phyloP scores from a whole-genome alignment of 92 coral and sea anemone genomes.

The Anthopleura xanthogrammica region DNA sequence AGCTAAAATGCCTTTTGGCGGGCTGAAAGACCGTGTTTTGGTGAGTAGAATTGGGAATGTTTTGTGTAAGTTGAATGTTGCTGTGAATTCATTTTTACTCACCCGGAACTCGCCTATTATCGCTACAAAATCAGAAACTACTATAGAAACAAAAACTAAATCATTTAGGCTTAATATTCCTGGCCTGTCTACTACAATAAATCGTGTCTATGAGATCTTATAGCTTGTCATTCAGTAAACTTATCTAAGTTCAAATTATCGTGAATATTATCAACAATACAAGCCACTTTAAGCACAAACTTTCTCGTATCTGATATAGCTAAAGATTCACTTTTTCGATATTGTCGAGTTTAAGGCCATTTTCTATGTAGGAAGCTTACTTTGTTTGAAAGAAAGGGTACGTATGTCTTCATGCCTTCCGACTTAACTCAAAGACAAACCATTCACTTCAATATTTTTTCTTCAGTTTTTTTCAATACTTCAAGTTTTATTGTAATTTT shows the following conservation, averaged over 20 bases:
- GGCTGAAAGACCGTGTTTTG: conserved; percentile 61
- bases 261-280: neutral
- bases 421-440: neutral
- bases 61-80: neutral
- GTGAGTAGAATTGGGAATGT: conserved; percentile 33
- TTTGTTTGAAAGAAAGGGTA: neutral
- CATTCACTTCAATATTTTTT: neutral
- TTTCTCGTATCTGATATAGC: neutral
- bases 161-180: neutral
- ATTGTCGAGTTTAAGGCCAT: neutral
- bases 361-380: neutral
- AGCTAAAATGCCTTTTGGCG: conserved; percentile 55
- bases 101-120: neutral
- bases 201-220: neutral
- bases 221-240: neutral
- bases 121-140: neutral
- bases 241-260: neutral
- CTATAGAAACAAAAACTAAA: neutral
- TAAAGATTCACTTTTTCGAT: neutral
- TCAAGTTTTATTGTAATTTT: neutral
- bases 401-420: neutral
- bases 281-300: conserved; percentile 1
- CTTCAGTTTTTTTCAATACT: neutral
- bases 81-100: neutral
- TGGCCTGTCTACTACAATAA: neutral